Conservation (phyloP, 2,113 vertebrate genomes). For the Aleadryas rufinucha region DNA sequence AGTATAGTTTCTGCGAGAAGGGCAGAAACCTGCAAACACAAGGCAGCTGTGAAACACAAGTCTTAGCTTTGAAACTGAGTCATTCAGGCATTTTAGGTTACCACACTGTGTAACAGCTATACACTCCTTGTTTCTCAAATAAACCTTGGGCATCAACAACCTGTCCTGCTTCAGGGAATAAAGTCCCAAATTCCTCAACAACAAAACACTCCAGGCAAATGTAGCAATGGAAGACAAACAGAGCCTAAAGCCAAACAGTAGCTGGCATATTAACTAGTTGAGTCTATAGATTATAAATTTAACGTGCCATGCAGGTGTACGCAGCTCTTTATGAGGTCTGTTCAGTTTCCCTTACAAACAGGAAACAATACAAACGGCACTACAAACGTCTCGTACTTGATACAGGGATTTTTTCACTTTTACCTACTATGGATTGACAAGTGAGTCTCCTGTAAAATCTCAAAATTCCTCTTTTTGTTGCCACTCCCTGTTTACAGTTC, state of each 20-base stretch:
- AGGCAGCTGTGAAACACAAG: neutral
- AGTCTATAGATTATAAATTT: neutral
- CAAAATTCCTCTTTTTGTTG: neutral
- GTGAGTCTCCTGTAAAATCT: neutral
- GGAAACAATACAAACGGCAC: neutral
- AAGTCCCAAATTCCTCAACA: constrained; percentile 7
- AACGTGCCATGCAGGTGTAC: accelerated
- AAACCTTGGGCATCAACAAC: neutral
- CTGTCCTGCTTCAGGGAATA: neutral
- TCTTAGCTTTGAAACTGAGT: neutral
- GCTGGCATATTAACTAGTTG: neutral
- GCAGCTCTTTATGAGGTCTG: neutral
- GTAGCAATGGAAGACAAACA: neutral
- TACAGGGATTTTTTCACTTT: neutral
- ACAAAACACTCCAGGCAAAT: neutral
- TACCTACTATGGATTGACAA: neutral
- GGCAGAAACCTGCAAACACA: neutral
- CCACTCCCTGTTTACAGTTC: neutral
- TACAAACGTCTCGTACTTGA: neutral
- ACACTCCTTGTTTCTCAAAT: neutral
- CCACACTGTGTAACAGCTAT: neutral
- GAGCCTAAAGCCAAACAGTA: neutral
- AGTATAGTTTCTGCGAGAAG: neutral
- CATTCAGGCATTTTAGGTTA: neutral
- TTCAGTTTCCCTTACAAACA: neutral